These are phyloP conservation scores for Odobenus rosmarus DNA, from an alignment of 2,113 vertebrate genomes.

Conservation along the genomic window DNA sequence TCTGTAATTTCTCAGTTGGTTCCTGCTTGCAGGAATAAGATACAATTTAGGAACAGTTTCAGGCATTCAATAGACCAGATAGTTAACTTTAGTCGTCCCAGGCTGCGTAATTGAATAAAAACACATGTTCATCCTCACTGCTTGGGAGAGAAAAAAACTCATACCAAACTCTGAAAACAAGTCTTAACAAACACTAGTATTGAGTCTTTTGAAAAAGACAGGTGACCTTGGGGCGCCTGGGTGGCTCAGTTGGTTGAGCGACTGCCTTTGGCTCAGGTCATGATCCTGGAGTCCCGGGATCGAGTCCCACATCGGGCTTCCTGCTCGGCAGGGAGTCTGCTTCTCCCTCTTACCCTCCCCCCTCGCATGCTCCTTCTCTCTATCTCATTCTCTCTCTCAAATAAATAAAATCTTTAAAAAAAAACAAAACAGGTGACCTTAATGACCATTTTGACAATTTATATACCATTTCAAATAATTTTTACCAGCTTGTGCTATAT, in stretches of 20 bases:
- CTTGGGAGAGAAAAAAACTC: background rate
- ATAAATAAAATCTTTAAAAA: no score
- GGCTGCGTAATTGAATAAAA: background rate
- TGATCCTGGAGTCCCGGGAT: no score
- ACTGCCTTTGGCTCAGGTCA: no score
- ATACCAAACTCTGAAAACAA: constrained; percentile 3
- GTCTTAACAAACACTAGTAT: background rate
- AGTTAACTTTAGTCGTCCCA: background rate
- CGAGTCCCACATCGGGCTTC: no score
- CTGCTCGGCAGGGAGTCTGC: no score
- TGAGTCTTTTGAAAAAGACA: background rate
- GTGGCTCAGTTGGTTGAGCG: no score
- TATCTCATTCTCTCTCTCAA: no score
- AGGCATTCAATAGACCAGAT: background rate
- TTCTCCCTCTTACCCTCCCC: no score
- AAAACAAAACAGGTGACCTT: background rate
- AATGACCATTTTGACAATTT: constrained; percentile 21
- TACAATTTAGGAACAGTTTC: background rate
- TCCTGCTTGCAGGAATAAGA: background rate
- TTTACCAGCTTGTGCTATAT: background rate
- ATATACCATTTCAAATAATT: background rate
- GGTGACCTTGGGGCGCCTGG: background rate
- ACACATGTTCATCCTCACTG: background rate
- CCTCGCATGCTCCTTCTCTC: no score
- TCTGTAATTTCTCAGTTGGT: background rate